Conservation (phyloP, 2,797 vertebrate genomes). For the Falco biarmicus region DNA sequence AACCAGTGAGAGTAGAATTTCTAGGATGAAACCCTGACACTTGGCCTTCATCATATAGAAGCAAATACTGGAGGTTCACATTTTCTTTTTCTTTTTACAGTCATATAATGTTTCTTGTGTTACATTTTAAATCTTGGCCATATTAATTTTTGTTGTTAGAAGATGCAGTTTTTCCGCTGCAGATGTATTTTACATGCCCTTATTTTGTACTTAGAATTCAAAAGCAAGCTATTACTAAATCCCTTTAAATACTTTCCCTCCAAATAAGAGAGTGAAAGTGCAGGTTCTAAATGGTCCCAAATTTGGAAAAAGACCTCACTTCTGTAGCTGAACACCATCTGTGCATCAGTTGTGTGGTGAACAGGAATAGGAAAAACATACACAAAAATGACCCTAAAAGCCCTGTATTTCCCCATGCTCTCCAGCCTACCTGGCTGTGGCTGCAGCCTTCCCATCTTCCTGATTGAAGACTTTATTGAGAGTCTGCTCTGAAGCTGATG, state of each 20-base stretch:
- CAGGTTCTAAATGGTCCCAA: background rate
- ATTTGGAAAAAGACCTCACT: background rate
- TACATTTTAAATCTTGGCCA: background rate
- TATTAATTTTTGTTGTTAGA: background rate
- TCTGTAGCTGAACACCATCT: background rate
- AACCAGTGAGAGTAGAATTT: background rate
- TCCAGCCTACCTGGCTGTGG: background rate
- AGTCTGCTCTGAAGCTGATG: background rate
- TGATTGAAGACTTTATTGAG: background rate
- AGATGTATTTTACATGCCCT: background rate
- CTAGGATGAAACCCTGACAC: background rate
- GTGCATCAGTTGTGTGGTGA: background rate
- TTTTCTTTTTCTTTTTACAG: background rate
- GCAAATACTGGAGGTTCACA: background rate
- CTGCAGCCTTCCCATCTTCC: background rate
- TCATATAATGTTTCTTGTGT: background rate
- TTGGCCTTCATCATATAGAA: background rate
- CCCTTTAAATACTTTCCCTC: background rate
- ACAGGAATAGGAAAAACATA: background rate
- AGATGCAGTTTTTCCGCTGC: background rate
- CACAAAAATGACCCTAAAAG: background rate
- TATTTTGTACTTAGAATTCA: background rate
- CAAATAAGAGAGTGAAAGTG: background rate
- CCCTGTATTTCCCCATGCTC: background rate
- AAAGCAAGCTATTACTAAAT: background rate